Percentiles rank a stretch among this genome's conserved stretches.
These are phyloP conservation scores for Bombus confusus DNA, from an alignment of 1,140 invertebrate genomes.

Conservation along the genomic window DNA sequence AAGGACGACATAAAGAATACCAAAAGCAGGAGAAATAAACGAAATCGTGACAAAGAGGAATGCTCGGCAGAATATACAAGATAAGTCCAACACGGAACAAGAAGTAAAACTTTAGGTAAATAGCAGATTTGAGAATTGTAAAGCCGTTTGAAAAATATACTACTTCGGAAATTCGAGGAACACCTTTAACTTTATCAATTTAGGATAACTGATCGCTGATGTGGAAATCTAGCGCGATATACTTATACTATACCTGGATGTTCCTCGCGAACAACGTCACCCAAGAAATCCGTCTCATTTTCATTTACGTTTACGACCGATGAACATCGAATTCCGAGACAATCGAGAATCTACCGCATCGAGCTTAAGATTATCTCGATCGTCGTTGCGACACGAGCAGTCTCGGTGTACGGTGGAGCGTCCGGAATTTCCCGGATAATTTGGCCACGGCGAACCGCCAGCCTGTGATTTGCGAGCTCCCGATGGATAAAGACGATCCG, in stretches of 20 bases:
- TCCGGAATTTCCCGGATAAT: constrained; percentile 71
- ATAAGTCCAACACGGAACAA: neutral
- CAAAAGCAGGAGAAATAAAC: neutral
- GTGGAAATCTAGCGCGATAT: too few species aligned
- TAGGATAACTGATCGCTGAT: too few species aligned
- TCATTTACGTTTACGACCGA: neutral
- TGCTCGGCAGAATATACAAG: neutral
- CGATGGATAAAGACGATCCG: constrained; percentile 63
- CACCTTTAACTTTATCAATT: neutral
- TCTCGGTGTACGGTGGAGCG: constrained; percentile 42
- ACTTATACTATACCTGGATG: too few species aligned
- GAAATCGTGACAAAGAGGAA: neutral
- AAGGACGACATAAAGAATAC: neutral
- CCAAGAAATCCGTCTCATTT: neutral
- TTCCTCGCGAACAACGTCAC: too few species aligned
- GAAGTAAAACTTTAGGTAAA: neutral
- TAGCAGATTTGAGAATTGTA: neutral
- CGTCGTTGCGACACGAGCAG: neutral
- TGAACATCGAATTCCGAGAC: constrained; percentile 44
- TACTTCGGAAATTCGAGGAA: too few species aligned
- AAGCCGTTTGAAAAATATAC: neutral
- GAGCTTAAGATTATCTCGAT: constrained; percentile 50
- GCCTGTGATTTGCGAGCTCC: constrained; percentile 70
- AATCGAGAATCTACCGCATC: constrained; percentile 52
- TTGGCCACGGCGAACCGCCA: constrained; percentile 59